phyloP scores from a whole-genome alignment of 2,797 vertebrate genomes.

The Sylvia borin region DNA sequence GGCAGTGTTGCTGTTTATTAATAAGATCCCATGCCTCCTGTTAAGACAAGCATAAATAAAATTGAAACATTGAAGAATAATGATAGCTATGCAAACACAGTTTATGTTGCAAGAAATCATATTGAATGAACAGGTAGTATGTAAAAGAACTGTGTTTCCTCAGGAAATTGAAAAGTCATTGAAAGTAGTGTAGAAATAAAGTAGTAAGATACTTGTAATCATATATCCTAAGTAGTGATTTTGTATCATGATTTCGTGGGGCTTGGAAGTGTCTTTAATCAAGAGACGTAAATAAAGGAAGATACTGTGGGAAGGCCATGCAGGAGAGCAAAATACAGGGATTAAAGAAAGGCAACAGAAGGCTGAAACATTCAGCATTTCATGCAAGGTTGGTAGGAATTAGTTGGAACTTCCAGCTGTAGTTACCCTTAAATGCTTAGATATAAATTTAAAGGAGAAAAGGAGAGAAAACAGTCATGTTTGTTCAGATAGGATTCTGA shows the following conservation, averaged over 20 bases:
- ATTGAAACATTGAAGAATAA: not conserved
- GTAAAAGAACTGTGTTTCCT: not conserved
- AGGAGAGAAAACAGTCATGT: not conserved
- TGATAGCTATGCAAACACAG: not conserved
- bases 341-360: not conserved
- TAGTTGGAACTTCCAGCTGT: not conserved
- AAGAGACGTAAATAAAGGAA: not conserved
- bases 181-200: not conserved
- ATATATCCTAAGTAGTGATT: not conserved
- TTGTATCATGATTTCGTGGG: not conserved
- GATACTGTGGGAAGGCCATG: not conserved
- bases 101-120: not conserved
- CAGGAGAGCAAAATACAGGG: not conserved
- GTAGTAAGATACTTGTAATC: not conserved
- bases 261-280: not conserved
- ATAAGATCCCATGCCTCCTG: not conserved
- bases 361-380: not conserved
- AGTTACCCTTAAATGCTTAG: not conserved
- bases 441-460: not conserved
- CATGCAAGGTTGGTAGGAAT: not conserved
- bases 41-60: not conserved
- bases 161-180: not conserved
- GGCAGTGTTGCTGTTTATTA: not conserved
- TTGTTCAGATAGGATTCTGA: not conserved
- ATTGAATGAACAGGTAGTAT: not conserved